Conservation (phyloP, 2,888 invertebrate species). For the Halocaridina rubra region DNA sequence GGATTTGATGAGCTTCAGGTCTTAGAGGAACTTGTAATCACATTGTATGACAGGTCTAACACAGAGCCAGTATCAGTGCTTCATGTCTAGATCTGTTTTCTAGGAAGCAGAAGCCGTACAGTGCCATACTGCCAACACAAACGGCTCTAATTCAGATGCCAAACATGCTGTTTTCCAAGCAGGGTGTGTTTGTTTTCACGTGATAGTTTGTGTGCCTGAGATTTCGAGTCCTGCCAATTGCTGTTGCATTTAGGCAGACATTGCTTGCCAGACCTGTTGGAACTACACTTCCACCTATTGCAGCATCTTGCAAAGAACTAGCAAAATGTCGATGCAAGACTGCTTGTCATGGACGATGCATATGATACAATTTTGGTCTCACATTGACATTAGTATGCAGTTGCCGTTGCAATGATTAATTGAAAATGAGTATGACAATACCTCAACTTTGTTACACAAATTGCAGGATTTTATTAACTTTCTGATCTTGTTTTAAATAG, state of each 20-base stretch:
- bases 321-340: background rate
- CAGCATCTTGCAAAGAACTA: background rate
- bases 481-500: too few relatives aligned
- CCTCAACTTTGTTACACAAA: too few relatives aligned
- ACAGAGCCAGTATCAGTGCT: too few relatives aligned
- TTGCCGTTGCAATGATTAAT: too few relatives aligned
- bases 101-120: background rate
- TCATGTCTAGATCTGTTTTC: background rate
- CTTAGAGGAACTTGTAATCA: too few relatives aligned
- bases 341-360: too few relatives aligned
- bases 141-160: background rate
- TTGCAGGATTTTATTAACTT: too few relatives aligned
- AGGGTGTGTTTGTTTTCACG: background rate
- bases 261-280: background rate
- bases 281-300: background rate
- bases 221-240: background rate
- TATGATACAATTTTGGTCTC: too few relatives aligned
- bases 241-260: background rate
- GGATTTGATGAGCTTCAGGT: too few relatives aligned
- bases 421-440: too few relatives aligned
- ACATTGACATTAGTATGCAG: too few relatives aligned
- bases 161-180: background rate
- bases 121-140: background rate
- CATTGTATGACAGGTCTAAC: too few relatives aligned
- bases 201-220: background rate